Evolutionary conservation across 2,888 invertebrate genomes (phyloP).

Genomic region (Volucella inanis): DNA sequence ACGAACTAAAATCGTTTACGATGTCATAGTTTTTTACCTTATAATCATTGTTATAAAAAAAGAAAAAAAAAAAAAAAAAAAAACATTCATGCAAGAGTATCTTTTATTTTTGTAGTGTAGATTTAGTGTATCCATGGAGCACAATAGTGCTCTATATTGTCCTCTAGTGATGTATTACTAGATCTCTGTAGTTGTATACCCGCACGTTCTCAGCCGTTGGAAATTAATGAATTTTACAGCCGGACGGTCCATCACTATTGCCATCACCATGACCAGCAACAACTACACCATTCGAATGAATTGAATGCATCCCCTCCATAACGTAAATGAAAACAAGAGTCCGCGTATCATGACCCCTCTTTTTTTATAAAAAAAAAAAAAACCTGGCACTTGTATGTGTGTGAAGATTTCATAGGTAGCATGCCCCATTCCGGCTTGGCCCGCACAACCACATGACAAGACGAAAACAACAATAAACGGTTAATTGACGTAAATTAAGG

Average conservation of each 20-base stretch:
- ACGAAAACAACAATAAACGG: slow-evolving; percentile 70
- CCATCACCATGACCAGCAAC: slow-evolving; percentile 3
- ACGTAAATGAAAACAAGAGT: slow-evolving; percentile 73
- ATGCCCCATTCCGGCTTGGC: slow-evolving; percentile 2
- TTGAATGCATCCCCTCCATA: slow-evolving; percentile 63
- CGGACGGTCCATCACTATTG: slow-evolving; percentile 29
- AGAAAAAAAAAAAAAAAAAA: background rate
- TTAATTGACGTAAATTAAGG: slow-evolving; percentile 75
- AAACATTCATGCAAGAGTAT: slow-evolving; percentile 33
- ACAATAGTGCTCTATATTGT: too few relatives aligned
- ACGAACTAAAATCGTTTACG: slow-evolving; percentile 73
- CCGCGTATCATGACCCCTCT: slow-evolving; percentile 74
- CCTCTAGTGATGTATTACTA: too few relatives aligned
- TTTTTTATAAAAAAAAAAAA: slow-evolving; percentile 13
- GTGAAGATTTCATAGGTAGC: slow-evolving; percentile 58
- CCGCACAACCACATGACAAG: slow-evolving; percentile 65
- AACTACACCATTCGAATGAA: slow-evolving; percentile 41
- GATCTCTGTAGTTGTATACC: slow-evolving; percentile 44
- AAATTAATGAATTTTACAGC: slow-evolving; percentile 69
- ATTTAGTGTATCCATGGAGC: slow-evolving; percentile 3
- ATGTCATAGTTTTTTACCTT: slow-evolving; percentile 74
- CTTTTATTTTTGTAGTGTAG: slow-evolving; percentile 41
- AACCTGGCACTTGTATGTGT: slow-evolving; percentile 18
- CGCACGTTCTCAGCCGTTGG: slow-evolving; percentile 71
- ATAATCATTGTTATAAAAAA: slow-evolving; percentile 41